Evolutionary conservation across 2,113 vertebrate species (phyloP), one percentile per base, ranked within the genome.

Genomic region (Circaetus gallicus): DNA sequence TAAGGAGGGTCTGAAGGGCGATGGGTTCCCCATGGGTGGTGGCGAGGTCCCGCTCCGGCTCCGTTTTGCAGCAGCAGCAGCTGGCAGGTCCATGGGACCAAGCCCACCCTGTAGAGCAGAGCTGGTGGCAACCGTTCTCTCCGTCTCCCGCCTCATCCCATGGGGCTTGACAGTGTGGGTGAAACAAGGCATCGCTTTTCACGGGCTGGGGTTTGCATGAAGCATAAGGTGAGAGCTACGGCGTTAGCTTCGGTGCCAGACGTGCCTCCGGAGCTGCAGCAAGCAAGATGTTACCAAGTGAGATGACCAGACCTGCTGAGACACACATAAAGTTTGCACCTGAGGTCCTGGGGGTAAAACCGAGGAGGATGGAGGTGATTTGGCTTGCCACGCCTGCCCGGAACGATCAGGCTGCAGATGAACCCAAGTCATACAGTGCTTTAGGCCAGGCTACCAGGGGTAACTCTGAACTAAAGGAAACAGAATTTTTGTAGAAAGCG

Each of bases 371-470:
- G 53, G 47, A 71, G 17, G 32, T 74, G 29, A 67, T 62, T 71
- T 63, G 45, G 3, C 12, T 90, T 13, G 8, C 20, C 19, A 9
- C 32, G 6, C 4, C 63, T 82, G 32, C 31, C 42, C 0, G 0
- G 6, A 91, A 50, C 17, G n/a, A 28, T 26, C 17, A 50, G 40
- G 32, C 40, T 89, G 65, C 43, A 40, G 32, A 0, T 58, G 53
- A 87, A 89, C 13, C 32, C 49, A 63, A 86, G 31, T 36, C 8
- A 16, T 22, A 13, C 0, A 5, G 16, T 49, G 9, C 4, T 49
- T 74, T 76, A 63, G 14, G 24, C 32, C 55, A 56, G 52, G 21
- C 9, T 69, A 14, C 6, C 13, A 36, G 8, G 15, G 29, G 8
- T 28, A 40, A 36, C n/a, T 59, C 49, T 8, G 7, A 79, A 42